Evolutionary conservation across 2,113 vertebrate genomes (phyloP).

Genomic region (Amphilophus citrinellus): DNA sequence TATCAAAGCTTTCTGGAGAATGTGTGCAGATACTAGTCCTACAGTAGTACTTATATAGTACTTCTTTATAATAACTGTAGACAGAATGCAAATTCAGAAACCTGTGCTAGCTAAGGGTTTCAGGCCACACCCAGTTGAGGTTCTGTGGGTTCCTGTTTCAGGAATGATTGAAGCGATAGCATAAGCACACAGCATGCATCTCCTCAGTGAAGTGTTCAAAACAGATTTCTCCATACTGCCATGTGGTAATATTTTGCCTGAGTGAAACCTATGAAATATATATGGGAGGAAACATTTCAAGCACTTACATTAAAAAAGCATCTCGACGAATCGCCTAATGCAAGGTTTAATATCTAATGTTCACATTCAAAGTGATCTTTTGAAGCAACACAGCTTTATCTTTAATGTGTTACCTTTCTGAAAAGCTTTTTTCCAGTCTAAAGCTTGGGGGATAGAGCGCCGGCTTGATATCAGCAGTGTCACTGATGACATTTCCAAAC

Average conservation of each 20-base stretch:
- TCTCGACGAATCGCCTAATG: not conserved
- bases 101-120: slow-evolving; percentile 20
- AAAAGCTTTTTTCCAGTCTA: not conserved
- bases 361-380: not conserved
- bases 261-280: not conserved
- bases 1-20: not conserved
- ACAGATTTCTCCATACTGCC: not conserved
- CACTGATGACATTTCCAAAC: slow-evolving; percentile 20
- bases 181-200: not conserved
- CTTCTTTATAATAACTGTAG: not conserved
- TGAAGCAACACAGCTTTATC: not conserved
- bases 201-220: not conserved
- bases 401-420: not conserved
- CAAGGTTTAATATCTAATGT: not conserved
- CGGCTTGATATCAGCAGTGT: not conserved
- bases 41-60: not conserved
- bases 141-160: slow-evolving; percentile 33
- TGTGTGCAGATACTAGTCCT: not conserved
- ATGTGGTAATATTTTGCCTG: not conserved
- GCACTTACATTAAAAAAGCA: not conserved
- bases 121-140: slow-evolving; percentile 59
- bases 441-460: not conserved
- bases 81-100: slow-evolving; percentile 24
- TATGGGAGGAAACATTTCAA: not conserved
- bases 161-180: slow-evolving; percentile 17